A percentile compares a stretch with the other conserved stretches of the same genome.
These are phyloP conservation scores for Cuculus canorus DNA, from an alignment of 2,797 vertebrate species.

Conservation along the genomic window DNA sequence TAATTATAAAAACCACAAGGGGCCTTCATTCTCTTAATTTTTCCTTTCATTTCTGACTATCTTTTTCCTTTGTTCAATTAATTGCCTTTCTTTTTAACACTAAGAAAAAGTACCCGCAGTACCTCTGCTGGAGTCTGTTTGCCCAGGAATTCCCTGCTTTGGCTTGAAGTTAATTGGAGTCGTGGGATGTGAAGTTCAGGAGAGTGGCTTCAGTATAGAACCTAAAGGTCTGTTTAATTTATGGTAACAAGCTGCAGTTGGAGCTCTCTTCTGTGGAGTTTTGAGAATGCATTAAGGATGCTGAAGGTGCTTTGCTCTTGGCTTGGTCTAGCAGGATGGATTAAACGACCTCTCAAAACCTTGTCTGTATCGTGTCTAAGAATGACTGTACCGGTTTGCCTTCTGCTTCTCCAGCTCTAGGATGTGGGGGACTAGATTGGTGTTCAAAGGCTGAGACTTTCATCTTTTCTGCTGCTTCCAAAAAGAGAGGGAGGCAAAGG, in stretches of 20 bases:
- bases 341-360: neutral
- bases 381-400: neutral
- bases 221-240: neutral
- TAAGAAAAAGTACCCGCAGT: neutral
- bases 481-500: neutral
- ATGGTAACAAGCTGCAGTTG: neutral
- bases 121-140: neutral
- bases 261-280: neutral
- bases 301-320: neutral
- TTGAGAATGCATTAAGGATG: neutral
- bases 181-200: neutral
- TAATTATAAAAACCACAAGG: neutral
- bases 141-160: neutral
- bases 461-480: neutral
- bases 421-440: neutral
- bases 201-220: neutral
- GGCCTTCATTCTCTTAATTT: neutral
- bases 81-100: neutral
- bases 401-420: neutral
- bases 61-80: neutral
- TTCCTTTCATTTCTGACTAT: neutral
- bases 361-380: neutral
- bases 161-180: neutral
- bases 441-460: neutral
- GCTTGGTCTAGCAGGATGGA: neutral